phyloP scores from a whole-genome alignment of 1,140 invertebrate species.

The Diplogasteroides magnus region DNA sequence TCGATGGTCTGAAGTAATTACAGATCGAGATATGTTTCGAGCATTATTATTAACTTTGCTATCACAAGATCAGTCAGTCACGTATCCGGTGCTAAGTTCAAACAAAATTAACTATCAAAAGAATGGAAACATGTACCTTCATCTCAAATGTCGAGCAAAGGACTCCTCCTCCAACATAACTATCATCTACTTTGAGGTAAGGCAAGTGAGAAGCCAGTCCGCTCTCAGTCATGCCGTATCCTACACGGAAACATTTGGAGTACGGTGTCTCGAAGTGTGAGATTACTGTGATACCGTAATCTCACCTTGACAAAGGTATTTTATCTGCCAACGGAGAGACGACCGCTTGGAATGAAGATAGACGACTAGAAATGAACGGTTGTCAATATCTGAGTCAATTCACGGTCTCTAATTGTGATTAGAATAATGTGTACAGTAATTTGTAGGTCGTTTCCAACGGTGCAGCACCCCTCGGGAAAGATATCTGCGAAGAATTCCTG shows the following conservation, averaged over 20 bases:
- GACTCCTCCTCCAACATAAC: background rate
- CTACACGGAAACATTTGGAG: no score
- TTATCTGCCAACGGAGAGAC: no score
- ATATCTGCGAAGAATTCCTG: background rate
- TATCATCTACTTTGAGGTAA: background rate
- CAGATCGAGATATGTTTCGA: no score
- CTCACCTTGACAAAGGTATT: background rate
- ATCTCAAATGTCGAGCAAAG: background rate
- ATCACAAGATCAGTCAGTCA: no score
- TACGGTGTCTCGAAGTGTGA: no score
- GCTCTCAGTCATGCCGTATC: conserved; percentile 8
- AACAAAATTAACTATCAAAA: background rate
- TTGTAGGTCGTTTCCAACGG: background rate
- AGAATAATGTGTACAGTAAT: no score
- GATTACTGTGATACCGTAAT: background rate
- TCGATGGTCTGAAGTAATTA: background rate
- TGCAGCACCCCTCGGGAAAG: background rate
- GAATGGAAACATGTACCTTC: background rate
- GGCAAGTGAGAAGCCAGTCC: background rate
- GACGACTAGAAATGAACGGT: no score
- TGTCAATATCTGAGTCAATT: no score
- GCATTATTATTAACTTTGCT: no score
- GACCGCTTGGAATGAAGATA: no score
- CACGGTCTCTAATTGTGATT: no score
- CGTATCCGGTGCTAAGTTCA: background rate